Base-by-base conservation (phyloP, 2,888 invertebrate species). In the Stenodera caucasica region DNA sequence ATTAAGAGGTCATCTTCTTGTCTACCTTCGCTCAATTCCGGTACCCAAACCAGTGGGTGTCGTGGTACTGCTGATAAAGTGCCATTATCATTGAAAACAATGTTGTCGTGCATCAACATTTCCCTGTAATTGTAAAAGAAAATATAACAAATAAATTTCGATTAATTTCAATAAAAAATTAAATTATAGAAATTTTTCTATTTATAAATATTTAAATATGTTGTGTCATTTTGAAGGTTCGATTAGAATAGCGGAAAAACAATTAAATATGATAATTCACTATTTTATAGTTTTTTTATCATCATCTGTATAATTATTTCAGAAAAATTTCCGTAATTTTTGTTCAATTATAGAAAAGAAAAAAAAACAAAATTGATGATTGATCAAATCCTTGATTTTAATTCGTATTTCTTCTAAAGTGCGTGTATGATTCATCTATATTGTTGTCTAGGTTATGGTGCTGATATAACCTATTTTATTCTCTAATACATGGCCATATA, bases 21-120 rank as follows among this genome's bases (percentile, higher is more conserved):
- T 29, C 84, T 82, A 0, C 92, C 94, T 58, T 85, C 86, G 0
- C 93, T 94, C 64, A 90, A 73, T 67, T 93, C 89, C 11, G 89
- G 90, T 0, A 90, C 85, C 86, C 91, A 95, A 5, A 84, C 81
- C 11, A 94, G 79, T 0, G 92, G 92, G 80, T 92, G 92, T 2
- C 78, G 77, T 0, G 92, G 92, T 1, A 84, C 81, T 0, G 90
- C 84, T 0, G 89, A 86, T 53, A 93, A 73, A 0, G 93, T 93
- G 0, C 87, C 87, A 73, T 93, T 93, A 0, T 84, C 82, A 76
- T 92, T 92, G 78, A 93, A 93, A 0, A 83, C 82, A 0, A 88
- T 81, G 66, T 91, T 86, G 51, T 85, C 82, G 72, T 93, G 93
- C 18, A 88, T 85, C 71, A 92, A 75, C 0, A 78, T 65, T 78